A percentile compares a stretch with the other conserved stretches of the same genome.
These are phyloP conservation scores for Erinaceus europaeus DNA, from an alignment of 2,113 vertebrate species.

Conservation along the genomic window DNA sequence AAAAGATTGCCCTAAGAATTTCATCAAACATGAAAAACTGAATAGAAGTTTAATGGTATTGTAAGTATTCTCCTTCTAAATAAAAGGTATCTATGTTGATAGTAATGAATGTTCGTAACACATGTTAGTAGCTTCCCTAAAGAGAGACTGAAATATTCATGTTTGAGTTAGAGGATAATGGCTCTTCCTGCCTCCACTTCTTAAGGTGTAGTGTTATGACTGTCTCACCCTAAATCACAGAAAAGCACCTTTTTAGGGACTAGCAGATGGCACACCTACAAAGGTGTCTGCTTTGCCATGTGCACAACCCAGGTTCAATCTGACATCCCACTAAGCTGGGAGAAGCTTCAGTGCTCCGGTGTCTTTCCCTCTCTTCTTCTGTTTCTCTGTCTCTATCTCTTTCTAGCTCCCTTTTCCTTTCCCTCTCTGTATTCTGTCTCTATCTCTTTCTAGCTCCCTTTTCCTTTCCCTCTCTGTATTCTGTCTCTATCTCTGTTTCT, in stretches of 20 bases:
- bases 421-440: too few relatives aligned
- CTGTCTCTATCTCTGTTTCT: too few relatives aligned
- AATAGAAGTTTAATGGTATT: neutral
- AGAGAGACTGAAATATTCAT: slow-evolving; percentile 27
- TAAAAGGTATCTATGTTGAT: neutral
- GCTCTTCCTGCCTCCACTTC: slow-evolving; percentile 10
- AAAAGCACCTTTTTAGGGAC: slow-evolving; percentile 20
- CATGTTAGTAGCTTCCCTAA: slow-evolving; percentile 26
- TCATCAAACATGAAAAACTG: neutral
- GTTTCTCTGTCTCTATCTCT: too few relatives aligned
- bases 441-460: too few relatives aligned
- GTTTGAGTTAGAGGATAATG: slow-evolving; percentile 20
- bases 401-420: too few relatives aligned
- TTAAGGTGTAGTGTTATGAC: neutral
- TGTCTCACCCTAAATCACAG: slow-evolving; percentile 25
- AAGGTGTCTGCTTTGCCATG: too few relatives aligned
- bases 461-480: too few relatives aligned
- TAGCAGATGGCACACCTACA: too few relatives aligned
- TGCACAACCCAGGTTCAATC: too few relatives aligned
- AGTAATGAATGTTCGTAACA: neutral
- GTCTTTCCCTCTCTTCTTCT: too few relatives aligned
- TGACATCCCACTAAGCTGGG: too few relatives aligned
- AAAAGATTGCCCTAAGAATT: neutral
- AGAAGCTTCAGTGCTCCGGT: too few relatives aligned
- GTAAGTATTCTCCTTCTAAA: slow-evolving; percentile 15